These are phyloP conservation scores for Spinus pinus DNA, from an alignment of 2,797 vertebrate species.

Conservation along the genomic window DNA sequence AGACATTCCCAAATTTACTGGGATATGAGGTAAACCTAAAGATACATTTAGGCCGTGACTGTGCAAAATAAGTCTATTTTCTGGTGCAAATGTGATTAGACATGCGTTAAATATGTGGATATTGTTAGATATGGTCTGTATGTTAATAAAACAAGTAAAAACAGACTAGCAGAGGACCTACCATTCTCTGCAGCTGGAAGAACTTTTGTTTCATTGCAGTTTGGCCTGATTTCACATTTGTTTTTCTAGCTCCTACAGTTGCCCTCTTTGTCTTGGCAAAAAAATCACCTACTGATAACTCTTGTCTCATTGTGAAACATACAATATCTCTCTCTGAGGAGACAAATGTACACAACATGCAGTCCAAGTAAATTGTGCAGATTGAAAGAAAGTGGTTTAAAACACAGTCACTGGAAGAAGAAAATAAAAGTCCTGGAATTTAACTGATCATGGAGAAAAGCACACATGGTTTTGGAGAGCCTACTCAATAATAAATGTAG, in stretches of 20 bases:
- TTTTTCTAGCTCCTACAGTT: background rate
- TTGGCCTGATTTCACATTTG: background rate
- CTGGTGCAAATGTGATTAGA: background rate
- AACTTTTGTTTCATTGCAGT: background rate
- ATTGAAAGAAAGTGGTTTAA: background rate
- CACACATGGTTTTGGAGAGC: background rate
- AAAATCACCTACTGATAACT: background rate
- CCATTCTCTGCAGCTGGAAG: background rate
- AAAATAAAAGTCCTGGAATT: background rate
- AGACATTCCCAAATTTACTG: background rate
- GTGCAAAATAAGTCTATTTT: background rate
- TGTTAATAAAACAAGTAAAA: background rate
- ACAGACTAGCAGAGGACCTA: background rate
- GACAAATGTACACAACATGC: background rate
- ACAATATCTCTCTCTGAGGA: background rate
- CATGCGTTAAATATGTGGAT: background rate
- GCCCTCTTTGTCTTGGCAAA: background rate
- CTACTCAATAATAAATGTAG: background rate
- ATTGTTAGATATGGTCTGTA: background rate
- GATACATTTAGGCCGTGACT: background rate
- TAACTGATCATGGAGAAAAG: background rate
- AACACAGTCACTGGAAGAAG: background rate
- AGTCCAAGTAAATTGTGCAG: background rate
- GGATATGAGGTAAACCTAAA: background rate
- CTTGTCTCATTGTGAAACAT: background rate